phyloP scores from a whole-genome alignment of 2,888 invertebrate species.

The Onthophagus sagittarius region DNA sequence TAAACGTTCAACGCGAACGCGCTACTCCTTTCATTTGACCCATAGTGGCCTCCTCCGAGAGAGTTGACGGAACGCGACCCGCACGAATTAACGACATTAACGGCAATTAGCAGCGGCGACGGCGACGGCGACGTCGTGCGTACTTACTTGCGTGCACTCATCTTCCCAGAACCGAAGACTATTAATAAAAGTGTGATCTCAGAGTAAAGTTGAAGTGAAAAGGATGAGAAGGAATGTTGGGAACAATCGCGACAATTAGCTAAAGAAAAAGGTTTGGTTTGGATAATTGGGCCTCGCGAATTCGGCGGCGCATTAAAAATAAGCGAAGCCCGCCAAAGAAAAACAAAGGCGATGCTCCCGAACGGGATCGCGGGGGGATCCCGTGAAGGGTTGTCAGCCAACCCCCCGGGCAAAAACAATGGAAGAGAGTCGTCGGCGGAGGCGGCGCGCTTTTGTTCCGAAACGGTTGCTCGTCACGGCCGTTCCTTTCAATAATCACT shows the following conservation, averaged over 20 bases:
- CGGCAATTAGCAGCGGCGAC: not conserved
- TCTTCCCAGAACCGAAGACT: not conserved
- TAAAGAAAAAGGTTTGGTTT: not conserved
- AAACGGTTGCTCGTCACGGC: constrained; percentile 15
- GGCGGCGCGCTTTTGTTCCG: constrained; percentile 27
- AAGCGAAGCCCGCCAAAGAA: constrained; percentile 47
- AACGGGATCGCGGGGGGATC: constrained; percentile 35
- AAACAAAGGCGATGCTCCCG: constrained; percentile 41
- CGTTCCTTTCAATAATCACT: constrained; percentile 42
- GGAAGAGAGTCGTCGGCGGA: constrained; percentile 43
- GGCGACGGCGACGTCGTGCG: too few species aligned
- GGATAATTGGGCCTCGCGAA: constrained; percentile 31
- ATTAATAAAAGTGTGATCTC: not conserved
- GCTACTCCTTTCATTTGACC: not conserved
- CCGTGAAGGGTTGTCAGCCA: constrained; percentile 47
- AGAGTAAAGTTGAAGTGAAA: too few species aligned
- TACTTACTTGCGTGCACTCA: not conserved
- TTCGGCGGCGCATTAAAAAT: constrained; percentile 52
- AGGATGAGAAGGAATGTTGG: not conserved
- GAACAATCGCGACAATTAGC: not conserved
- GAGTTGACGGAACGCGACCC: not conserved
- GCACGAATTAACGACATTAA: not conserved
- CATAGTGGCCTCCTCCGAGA: not conserved
- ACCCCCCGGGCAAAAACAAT: constrained; percentile 46
- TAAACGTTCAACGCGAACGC: not conserved